Base-by-base conservation (phyloP, 2,113 vertebrate genomes). In the Hystrix brachyura region DNA sequence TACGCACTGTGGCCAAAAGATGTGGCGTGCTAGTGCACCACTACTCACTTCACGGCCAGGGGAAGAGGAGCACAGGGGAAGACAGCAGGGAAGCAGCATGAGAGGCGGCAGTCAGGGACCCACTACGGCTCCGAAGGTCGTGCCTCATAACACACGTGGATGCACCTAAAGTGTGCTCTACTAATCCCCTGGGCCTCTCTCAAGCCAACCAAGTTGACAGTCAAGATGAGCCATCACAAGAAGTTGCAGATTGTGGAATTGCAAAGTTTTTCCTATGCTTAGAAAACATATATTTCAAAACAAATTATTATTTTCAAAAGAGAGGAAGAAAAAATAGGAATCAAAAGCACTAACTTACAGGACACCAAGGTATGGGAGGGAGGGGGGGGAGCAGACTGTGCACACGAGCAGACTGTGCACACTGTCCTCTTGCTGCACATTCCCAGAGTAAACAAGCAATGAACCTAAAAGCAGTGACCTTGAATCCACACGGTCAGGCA, bases 381-480 rank as follows among this genome's bases (percentile, higher is more conserved):
- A 48, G 19, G 34, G 25, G 15, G 10, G 21, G 79, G 80, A 62
- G 10, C 76, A 79, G 76, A n/a, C 2, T 9, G 9, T 1, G 3
- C 1, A 5, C 4, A 55, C 7, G n/a, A n/a, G 10, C 76, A 79
- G 76, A n/a, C 2, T 9, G 9, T 1, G 3, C 1, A 5, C 4
- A 55, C 7, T 21, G 0, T 60, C 71, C 57, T 67, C 67, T 21
- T 15, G 18, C 3, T 7, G 27, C 57, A 72, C 48, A 62, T 34
- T 72, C 32, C 62, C 51, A 69, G 46, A 59, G 60, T 48, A 43
- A 91, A 62, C 71, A n/a, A 72, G 67, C 2, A 25, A 55, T 23
- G 38, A n/a, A 51, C 51, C n/a, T 27, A 14, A 96, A 38, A 64
- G 19, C 59, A 17, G n/a, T 91, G n/a, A 94, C 96, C 93, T 96